Evolutionary conservation across 2,888 invertebrate species (phyloP).

Genomic region (Copidosoma aretas): DNA sequence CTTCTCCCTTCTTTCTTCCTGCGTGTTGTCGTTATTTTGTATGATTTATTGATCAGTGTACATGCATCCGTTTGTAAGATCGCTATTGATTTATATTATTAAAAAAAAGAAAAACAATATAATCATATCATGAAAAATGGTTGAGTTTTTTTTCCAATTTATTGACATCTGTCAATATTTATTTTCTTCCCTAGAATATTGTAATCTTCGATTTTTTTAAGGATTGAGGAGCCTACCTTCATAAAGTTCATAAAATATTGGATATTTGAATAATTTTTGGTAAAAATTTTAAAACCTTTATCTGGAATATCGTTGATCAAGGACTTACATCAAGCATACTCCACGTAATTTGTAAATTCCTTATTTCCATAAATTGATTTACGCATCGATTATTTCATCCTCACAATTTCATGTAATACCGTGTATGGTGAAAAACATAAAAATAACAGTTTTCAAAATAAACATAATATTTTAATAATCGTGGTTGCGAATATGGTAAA

Average conservation of each 20-base stretch:
- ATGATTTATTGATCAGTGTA: slow-evolving; percentile 51
- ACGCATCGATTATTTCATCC: no score
- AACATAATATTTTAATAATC: no score
- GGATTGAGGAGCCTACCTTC: no score
- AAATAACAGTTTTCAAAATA: no score
- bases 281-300: no score
- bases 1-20: slow-evolving; percentile 34
- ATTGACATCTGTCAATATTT: neutral
- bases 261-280: no score
- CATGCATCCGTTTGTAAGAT: slow-evolving; percentile 54
- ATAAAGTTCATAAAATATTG: no score
- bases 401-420: no score
- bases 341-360: no score
- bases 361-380: no score
- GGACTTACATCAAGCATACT: neutral
- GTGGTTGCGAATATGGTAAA: no score
- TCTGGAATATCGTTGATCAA: neutral
- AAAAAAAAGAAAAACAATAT: slow-evolving; percentile 40
- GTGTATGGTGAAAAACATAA: no score
- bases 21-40: slow-evolving; percentile 48
- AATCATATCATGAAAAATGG: slow-evolving; percentile 30
- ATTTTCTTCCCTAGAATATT: neutral
- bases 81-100: slow-evolving; percentile 54
- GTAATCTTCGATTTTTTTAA: neutral
- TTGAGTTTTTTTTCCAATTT: slow-evolving; percentile 27